Base-by-base conservation (phyloP, 2,797 vertebrate species). In the Pampus argenteus region DNA sequence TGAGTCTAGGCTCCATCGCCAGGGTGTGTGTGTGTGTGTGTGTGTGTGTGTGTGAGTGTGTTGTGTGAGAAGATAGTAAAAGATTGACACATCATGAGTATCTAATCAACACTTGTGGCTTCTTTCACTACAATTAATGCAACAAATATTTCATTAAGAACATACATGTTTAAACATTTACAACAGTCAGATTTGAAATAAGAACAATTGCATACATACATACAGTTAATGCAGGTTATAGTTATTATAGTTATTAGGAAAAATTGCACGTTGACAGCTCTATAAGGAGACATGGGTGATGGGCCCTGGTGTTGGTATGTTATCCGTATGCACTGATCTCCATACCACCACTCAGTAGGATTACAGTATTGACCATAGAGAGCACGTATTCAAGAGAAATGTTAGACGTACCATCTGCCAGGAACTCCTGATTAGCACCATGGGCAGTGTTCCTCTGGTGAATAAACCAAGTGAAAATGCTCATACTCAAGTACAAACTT, bases 21-120 rank as follows among this genome's bases (percentile, higher is more conserved):
- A 57, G 18, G 34, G 40, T 14, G 9, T 26, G 11, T 48, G 22
- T 74, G 40, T 14, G 9, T 26, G 11, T 48, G 22, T 74, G 40
- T 14, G 9, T 26, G 11, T 48, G 22, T 74, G 40, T 14, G 9
- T 26, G 11, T 48, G 22, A 67, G 9, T 26, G 11, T 48, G 22
- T 74, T 14, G 9, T 26, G 11, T 48, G 22, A 67, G 51, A 58
- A 68, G 28, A 34, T 25, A 40, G 20, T 36, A 13, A 31, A 4
- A 47, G 13, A 48, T 14, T 60, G 63, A 58, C 74, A 61, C 48
- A 22, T 56, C 69, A 76, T 66, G 51, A 83, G 22, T 13, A 40
- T 84, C 66, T 79, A 62, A 72, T 77, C 59, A 71, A 71, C 51
- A 67, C 49, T 66, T 23, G 36, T 44, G 49, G 45, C 51, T 65